Conservation (phyloP, 2,797 vertebrate genomes). For the Gallirallus australis region DNA sequence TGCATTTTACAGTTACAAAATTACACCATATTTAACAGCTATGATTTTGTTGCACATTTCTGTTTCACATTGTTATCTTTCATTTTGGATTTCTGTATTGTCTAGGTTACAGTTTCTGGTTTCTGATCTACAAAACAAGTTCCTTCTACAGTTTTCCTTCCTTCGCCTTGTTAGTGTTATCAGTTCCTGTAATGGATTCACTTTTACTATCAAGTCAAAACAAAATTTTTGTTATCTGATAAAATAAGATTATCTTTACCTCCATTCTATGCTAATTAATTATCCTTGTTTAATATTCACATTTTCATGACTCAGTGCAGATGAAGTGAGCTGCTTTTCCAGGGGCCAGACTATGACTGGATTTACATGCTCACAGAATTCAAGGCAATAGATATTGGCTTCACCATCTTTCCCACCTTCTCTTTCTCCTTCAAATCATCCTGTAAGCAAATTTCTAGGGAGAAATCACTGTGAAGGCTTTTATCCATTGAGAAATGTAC, state of each 20-base stretch:
- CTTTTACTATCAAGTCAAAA: not conserved
- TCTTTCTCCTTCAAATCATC: not conserved
- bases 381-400: not conserved
- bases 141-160: not conserved
- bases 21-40: not conserved
- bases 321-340: not conserved
- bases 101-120: not conserved
- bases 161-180: not conserved
- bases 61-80: not conserved
- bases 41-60: not conserved
- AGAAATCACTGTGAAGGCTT: not conserved
- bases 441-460: not conserved
- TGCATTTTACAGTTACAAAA: not conserved
- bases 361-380: not conserved
- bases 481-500: not conserved
- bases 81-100: not conserved
- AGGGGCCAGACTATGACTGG: not conserved
- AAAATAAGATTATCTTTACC: not conserved
- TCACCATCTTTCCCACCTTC: not conserved
- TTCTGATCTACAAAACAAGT: not conserved
- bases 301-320: not conserved
- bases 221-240: slow-evolving; percentile 6
- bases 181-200: not conserved
- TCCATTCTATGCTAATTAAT: not conserved
- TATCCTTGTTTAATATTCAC: not conserved